phyloP scores from a whole-genome alignment of 2,113 vertebrate species.

The Megaceryle maxima region DNA sequence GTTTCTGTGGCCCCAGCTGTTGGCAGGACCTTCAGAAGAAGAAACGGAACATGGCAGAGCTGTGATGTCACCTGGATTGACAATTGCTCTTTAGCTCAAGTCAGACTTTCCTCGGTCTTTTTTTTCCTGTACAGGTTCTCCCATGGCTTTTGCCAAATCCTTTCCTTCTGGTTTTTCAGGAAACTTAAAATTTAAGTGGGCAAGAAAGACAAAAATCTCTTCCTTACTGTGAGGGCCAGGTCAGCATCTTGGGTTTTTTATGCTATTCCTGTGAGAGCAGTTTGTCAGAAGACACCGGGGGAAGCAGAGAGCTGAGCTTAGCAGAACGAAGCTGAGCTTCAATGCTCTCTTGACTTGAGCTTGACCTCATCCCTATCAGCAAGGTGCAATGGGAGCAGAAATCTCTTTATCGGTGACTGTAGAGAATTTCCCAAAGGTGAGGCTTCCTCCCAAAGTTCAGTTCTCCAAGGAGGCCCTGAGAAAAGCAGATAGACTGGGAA shows the following conservation, averaged over 20 bases:
- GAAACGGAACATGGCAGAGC: neutral
- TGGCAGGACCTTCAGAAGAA: neutral
- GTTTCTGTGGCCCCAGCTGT: neutral
- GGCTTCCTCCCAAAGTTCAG: neutral
- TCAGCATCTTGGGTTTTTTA: neutral
- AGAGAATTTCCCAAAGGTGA: neutral
- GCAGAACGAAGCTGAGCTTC: neutral
- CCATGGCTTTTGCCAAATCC: neutral
- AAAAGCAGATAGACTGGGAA: conserved; percentile 8
- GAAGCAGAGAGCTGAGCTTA: neutral
- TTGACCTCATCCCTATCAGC: neutral
- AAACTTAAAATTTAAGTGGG: neutral
- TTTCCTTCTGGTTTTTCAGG: neutral
- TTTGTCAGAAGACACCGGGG: neutral
- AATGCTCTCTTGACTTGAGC: neutral
- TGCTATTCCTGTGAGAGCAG: neutral
- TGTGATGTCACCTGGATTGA: neutral
- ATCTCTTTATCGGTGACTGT: neutral
- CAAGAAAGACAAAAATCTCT: neutral
- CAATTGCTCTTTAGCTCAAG: neutral
- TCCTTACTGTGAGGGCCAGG: neutral
- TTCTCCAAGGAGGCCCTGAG: neutral
- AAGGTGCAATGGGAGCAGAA: neutral
- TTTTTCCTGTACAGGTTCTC: neutral
- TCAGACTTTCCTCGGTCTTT: neutral